Percentiles rank a stretch among this genome's conserved stretches.
Evolutionary conservation across 1,140 invertebrate species (phyloP).

Genomic region (Conus betulinus): DNA sequence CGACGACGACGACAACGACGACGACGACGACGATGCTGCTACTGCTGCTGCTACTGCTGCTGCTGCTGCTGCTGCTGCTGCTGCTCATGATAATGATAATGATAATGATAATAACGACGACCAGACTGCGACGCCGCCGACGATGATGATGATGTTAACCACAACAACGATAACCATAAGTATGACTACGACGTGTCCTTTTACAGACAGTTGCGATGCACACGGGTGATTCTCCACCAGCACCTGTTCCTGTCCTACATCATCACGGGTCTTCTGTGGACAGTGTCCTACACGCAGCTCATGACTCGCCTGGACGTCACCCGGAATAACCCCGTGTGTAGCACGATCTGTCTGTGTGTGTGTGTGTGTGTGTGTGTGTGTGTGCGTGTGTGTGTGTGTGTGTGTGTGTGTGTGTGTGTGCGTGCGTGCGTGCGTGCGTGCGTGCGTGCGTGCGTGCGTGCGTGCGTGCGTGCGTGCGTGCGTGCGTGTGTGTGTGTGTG

Average conservation of each 20-base stretch:
- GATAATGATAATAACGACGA: neutral
- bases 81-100: neutral
- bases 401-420: constrained; percentile 35
- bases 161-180: neutral
- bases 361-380: neutral
- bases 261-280: constrained; percentile 83
- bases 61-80: too few species aligned
- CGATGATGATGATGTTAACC: neutral
- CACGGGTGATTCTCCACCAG: constrained; percentile 87
- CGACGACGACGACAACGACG: too few species aligned
- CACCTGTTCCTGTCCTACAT: constrained; percentile 86
- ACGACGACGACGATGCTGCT: too few species aligned
- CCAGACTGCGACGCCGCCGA: too few species aligned
- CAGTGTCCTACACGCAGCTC: constrained; percentile 79
- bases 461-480: too few species aligned
- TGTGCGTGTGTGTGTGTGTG: constrained; percentile 32
- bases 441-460: too few species aligned
- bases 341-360: too few species aligned
- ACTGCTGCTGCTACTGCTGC: too few species aligned
- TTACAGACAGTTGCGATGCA: constrained; percentile 86
- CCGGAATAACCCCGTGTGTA: constrained; percentile 79
- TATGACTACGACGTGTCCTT: neutral
- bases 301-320: constrained; percentile 76
- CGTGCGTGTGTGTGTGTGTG: too few species aligned
- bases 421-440: too few species aligned